These are phyloP conservation scores for Lottia scabra DNA, from an alignment of 2,888 invertebrate genomes.

Conservation along the genomic window DNA sequence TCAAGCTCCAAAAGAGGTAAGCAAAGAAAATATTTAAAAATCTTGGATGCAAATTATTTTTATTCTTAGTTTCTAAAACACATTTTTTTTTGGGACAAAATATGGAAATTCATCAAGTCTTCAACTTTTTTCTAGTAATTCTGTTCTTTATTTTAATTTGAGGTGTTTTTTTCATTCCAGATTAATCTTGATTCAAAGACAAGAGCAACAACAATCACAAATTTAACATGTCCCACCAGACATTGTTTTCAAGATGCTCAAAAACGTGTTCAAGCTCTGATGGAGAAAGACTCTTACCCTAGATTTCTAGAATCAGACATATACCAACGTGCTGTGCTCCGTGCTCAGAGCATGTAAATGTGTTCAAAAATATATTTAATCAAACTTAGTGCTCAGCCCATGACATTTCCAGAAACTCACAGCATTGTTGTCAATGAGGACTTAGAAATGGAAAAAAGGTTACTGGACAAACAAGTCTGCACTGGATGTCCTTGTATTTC, in stretches of 20 bases:
- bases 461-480: no score
- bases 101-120: no score
- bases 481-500: no score
- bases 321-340: constrained; percentile 63
- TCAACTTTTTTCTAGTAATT: no score
- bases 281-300: constrained; percentile 74
- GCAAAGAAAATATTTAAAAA: neutral
- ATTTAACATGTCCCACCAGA: constrained; percentile 69
- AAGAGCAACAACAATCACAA: constrained; percentile 65
- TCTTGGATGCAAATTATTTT: neutral
- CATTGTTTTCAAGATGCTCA: constrained; percentile 73
- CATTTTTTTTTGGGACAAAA: no score
- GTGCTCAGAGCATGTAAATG: neutral
- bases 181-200: constrained; percentile 73
- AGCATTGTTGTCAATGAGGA: no score
- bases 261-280: constrained; percentile 72
- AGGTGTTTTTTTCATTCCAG: constrained; percentile 54
- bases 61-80: no score
- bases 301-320: constrained; percentile 73
- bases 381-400: no score
- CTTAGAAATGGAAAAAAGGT: no score
- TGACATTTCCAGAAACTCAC: no score
- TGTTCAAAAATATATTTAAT: no score
- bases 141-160: no score
- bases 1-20: constrained; percentile 73